phyloP scores from a whole-genome alignment of 2,888 invertebrate genomes.

The Eutolmus rufibarbis region DNA sequence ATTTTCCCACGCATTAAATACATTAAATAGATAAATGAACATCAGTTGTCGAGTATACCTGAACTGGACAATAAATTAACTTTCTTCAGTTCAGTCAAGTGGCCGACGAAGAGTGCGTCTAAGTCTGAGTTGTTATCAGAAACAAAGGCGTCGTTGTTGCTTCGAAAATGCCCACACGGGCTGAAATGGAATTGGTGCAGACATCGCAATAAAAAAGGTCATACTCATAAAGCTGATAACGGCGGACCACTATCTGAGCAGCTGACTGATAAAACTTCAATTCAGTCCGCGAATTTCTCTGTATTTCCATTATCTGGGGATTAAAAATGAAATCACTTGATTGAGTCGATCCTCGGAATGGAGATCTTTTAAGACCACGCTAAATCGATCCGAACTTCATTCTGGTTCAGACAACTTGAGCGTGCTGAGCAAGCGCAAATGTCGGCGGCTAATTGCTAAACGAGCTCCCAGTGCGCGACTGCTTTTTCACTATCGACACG shows the following conservation, averaged over 20 bases:
- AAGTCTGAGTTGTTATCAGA: not conserved
- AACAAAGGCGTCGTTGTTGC: not conserved
- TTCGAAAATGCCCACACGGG: not conserved
- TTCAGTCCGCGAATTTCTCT: not conserved
- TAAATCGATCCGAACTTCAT: not conserved
- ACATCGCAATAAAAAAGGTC: slow-evolving; percentile 25
- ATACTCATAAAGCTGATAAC: slow-evolving; percentile 20
- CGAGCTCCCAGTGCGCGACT: not conserved
- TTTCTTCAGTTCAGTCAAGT: not conserved
- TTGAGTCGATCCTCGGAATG: not conserved
- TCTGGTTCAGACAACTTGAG: not conserved
- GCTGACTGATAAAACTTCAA: slow-evolving; percentile 9
- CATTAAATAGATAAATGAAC: not conserved
- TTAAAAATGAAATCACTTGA: not conserved
- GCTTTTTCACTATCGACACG: not conserved
- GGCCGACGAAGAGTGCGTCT: not conserved
- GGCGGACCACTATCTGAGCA: not conserved
- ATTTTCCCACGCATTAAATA: not conserved
- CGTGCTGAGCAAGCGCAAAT: not conserved
- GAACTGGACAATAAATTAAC: not conserved
- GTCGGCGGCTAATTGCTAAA: not conserved
- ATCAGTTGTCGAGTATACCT: not conserved
- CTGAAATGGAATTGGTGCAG: not conserved
- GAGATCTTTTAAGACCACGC: not conserved
- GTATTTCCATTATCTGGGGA: not conserved